Evolutionary conservation across 1,140 invertebrate genomes (phyloP).

Genomic region (Oreohelix idahoensis): DNA sequence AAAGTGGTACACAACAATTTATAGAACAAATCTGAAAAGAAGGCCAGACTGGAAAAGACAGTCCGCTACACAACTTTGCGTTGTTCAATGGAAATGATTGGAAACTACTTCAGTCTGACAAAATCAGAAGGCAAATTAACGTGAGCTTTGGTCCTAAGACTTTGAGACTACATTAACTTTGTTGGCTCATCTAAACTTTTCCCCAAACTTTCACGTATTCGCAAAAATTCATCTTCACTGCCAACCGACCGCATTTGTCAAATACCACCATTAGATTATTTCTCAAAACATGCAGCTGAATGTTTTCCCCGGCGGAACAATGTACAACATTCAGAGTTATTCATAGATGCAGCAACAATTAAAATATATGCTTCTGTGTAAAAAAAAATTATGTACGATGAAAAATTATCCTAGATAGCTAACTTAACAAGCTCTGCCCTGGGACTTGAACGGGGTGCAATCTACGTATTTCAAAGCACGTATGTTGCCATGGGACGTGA

Average conservation of each 20-base stretch:
- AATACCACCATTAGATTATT: background rate
- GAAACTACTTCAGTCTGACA: too few relatives aligned
- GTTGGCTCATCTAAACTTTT: background rate
- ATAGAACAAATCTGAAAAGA: too few relatives aligned
- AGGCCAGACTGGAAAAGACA: too few relatives aligned
- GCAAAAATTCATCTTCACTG: background rate
- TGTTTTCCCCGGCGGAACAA: background rate
- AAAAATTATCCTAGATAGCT: background rate
- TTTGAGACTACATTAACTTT: too few relatives aligned
- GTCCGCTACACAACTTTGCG: too few relatives aligned
- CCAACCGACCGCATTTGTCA: background rate
- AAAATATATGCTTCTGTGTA: background rate
- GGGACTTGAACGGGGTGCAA: background rate
- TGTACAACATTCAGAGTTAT: background rate
- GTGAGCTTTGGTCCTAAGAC: too few relatives aligned
- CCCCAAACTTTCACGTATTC: background rate
- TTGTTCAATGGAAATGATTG: too few relatives aligned
- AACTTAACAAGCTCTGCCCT: background rate
- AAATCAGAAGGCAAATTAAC: too few relatives aligned
- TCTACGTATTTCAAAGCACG: background rate
- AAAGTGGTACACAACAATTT: background rate
- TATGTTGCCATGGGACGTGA: background rate
- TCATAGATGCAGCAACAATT: background rate
- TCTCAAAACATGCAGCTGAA: background rate
- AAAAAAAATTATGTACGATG: background rate